Evolutionary conservation across 2,888 invertebrate genomes (phyloP).

Genomic region (Thymelicus lineola): DNA sequence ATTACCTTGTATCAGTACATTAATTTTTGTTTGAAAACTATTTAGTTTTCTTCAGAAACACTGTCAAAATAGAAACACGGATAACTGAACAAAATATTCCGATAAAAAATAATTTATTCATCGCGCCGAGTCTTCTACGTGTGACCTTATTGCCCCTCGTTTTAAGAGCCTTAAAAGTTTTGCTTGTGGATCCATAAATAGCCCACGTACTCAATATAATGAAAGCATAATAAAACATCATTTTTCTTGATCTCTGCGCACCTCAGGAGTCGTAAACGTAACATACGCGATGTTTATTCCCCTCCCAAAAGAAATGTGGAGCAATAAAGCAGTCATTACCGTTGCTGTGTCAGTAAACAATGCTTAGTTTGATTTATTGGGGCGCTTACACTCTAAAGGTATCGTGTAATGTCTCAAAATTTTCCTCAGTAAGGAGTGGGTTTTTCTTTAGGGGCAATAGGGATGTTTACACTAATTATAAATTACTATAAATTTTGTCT

Average conservation of each 20-base stretch:
- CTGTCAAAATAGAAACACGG: no score
- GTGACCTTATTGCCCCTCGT: no score
- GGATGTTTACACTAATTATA: no score
- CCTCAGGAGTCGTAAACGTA: slow-evolving; percentile 10
- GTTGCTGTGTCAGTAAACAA: slow-evolving; percentile 1
- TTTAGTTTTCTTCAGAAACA: no score
- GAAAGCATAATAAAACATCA: neutral
- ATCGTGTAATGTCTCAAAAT: neutral
- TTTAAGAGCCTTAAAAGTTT: no score
- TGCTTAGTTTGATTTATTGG: slow-evolving; percentile 11
- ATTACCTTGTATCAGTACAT: no score
- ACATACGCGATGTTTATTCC: slow-evolving; percentile 13
- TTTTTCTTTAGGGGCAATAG: neutral
- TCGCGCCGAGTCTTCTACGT: no score
- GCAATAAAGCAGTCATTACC: slow-evolving; percentile 18
- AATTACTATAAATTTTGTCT: no score
- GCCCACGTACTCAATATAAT: neutral
- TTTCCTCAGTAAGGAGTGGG: neutral
- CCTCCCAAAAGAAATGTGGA: slow-evolving; percentile 8
- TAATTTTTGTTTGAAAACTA: no score
- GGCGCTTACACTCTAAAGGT: neutral
- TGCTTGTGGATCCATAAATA: neutral
- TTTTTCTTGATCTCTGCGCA: neutral
- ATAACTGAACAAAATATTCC: no score
- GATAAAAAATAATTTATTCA: no score